These are phyloP conservation scores for Andrena bucephala DNA, from an alignment of 2,888 invertebrate species.

Conservation along the genomic window DNA sequence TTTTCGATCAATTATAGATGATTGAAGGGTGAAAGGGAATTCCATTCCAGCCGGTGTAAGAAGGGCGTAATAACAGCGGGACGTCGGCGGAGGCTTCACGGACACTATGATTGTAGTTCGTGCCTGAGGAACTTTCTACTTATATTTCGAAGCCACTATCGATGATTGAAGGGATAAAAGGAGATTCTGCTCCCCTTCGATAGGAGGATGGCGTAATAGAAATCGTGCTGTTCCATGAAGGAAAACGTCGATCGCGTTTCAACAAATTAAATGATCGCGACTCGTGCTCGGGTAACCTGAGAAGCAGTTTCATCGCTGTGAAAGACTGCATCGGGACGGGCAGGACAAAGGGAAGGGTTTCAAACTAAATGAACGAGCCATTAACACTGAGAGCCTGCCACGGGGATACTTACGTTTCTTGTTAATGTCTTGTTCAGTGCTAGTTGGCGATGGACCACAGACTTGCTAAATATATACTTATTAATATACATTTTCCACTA, in stretches of 20 bases:
- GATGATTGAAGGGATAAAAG: constrained; percentile 23
- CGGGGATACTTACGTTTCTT: constrained; percentile 24
- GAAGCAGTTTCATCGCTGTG: constrained; percentile 16
- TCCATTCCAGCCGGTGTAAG: background rate
- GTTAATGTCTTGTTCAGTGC: constrained; percentile 5
- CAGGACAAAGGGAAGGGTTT: constrained; percentile 16
- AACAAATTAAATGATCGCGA: constrained; percentile 31
- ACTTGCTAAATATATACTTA: background rate
- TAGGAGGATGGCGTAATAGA: constrained; percentile 6
- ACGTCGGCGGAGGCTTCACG: no score
- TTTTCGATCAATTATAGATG: constrained; percentile 6
- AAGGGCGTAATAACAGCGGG: no score
- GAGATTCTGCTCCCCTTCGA: background rate
- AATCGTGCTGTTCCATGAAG: constrained; percentile 23
- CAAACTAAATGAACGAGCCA: constrained; percentile 13
- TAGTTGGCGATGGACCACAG: background rate
- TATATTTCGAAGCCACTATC: constrained; percentile 2
- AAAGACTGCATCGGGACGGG: background rate
- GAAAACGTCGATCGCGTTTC: constrained; percentile 25
- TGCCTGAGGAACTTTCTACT: background rate
- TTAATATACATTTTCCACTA: background rate
- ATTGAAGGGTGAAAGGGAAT: constrained; percentile 20
- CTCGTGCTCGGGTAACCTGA: constrained; percentile 3
- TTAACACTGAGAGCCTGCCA: constrained; percentile 9
- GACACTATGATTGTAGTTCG: background rate